Conservation (phyloP, 2,113 vertebrate genomes). For the Myotis yumanensis region DNA sequence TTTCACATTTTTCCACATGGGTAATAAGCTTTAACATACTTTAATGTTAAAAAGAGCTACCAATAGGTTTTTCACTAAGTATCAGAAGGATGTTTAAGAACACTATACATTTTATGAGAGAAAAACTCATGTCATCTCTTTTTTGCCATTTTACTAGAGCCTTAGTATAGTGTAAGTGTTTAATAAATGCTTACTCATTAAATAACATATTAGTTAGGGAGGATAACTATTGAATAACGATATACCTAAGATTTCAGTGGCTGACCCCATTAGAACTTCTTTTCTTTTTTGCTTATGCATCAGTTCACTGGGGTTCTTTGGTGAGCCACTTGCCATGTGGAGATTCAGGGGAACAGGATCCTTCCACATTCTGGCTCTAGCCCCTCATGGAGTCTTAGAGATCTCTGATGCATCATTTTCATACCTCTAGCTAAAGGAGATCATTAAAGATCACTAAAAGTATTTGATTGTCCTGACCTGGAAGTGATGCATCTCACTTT, state of each 20-base stretch:
- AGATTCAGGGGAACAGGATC: background rate
- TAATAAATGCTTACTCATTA: background rate
- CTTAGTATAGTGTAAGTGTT: background rate
- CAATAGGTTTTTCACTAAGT: background rate
- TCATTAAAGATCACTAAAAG: background rate
- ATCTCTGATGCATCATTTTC: background rate
- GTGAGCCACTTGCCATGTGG: background rate
- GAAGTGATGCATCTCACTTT: background rate
- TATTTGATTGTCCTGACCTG: background rate
- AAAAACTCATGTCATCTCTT: background rate
- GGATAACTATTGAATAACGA: background rate
- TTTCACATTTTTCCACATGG: background rate
- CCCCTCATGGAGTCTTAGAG: background rate
- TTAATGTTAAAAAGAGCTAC: background rate
- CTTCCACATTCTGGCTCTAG: background rate
- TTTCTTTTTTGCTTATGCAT: background rate
- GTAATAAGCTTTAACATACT: background rate
- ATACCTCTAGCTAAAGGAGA: background rate
- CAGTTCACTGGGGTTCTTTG: background rate
- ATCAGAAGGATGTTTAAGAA: background rate
- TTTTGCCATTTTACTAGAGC: background rate
- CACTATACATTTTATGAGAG: background rate
- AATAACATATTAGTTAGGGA: background rate
- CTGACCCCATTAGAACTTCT: background rate
- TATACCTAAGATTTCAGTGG: background rate